phyloP scores from a whole-genome alignment of 2,888 invertebrate species.

The Neoaliturus tenellus region DNA sequence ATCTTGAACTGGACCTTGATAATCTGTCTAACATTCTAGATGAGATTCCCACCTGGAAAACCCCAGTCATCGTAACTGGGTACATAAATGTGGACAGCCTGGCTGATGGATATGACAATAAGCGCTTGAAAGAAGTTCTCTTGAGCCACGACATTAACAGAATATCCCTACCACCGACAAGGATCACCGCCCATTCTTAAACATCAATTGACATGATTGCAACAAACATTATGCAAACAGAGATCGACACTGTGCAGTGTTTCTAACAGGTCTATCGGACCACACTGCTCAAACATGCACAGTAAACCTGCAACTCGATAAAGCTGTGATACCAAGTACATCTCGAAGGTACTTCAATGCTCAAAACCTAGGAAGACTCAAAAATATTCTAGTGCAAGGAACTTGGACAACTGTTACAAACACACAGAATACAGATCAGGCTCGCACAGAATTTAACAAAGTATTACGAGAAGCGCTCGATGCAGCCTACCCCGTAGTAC shows the following conservation, averaged over 20 bases:
- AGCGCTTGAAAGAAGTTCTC: conserved; percentile 22
- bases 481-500: conserved; percentile 14
- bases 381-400: conserved; percentile 27
- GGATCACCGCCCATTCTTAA: conserved; percentile 7
- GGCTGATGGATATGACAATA: no score
- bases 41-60: no score
- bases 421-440: conserved; percentile 30
- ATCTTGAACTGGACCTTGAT: no score
- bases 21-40: no score
- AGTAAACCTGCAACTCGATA: conserved; percentile 3
- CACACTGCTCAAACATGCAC: conserved; percentile 25
- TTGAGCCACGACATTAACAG: conserved; percentile 23
- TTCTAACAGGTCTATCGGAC: conserved; percentile 14
- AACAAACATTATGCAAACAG: conserved; percentile 18
- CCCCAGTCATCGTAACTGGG: no score
- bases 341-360: conserved; percentile 39
- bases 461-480: not conserved
- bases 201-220: conserved; percentile 46
- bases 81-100: no score
- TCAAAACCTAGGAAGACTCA: conserved; percentile 17
- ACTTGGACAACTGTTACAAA: conserved; percentile 9
- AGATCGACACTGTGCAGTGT: not conserved
- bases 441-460: conserved; percentile 15
- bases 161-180: conserved; percentile 19
- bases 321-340: conserved; percentile 20